Base-by-base conservation (phyloP, 2,888 invertebrate genomes). In the Eupithecia subfuscata region DNA sequence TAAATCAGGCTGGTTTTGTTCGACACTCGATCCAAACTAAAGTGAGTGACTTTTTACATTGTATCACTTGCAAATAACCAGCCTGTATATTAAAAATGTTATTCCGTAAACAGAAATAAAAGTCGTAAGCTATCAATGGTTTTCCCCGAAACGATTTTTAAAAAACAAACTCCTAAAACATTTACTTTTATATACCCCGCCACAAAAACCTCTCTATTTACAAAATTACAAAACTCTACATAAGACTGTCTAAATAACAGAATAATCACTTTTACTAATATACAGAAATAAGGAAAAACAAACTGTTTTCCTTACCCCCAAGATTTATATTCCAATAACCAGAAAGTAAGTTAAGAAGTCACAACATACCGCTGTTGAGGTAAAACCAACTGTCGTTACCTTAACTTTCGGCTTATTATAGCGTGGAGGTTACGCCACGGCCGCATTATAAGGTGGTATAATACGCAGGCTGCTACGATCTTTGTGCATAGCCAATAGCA, bases 321-420 rank as follows among this genome's bases (percentile, higher is more conserved):
- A 60, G 60, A 60, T 60, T 60, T 60, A 60, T 60, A 60, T 60
- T 60, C 60, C 25, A 25, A 60, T 60, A 25, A 60, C 60, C 25
- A 74, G 72, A 72, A 74, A 25, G 69, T 22, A 69, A 37, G 65
- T 34, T 65, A 65, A 65, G 30, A 37, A 37, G 34, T 65, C 18
- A 34, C 37, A 65, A 34, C 25, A 25, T 6, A 60, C 12, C 60
- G 6, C 3, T 60, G 60, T 60, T 25, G 12, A 56, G 56, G 56
- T 60, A 25, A 60, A 60, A 60, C 25, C 60, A 60, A 60, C 60
- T 12, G 25, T 60, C 60, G 25, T 60, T 60, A 60, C 60, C 56
- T 60, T 60, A 60, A 60, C 60, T 25, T 60, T 25, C 60, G 25
- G 60, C 14, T 60, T 25, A 60, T 25, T 60, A 60, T 60, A 60